Evolutionary conservation across 64 coral and sea anemone genomes (phyloP), one percentile per base, ranked within the genome.

Genomic region (Dendronephthya gigantea): DNA sequence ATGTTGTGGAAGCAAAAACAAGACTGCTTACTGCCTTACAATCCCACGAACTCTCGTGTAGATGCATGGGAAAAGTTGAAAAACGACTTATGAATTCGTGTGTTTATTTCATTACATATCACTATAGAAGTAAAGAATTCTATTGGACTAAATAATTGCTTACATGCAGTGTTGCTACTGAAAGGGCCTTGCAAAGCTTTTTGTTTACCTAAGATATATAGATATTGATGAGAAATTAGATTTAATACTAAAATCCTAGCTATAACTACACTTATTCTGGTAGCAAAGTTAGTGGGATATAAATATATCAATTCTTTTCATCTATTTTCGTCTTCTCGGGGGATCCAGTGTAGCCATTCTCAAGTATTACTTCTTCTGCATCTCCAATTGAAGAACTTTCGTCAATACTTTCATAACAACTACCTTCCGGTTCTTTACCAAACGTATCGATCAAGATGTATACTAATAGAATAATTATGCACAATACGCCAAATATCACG

Each of bases 1-100:
- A n/a, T n/a, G n/a, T n/a, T n/a, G n/a, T n/a, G n/a, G n/a, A 86
- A 93, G 95, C 95, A 92, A 98, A 40, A 98, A 98, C 9, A 98
- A 84, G 50, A 98, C 93, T 66, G 95, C 93, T 29, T 98, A n/a
- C n/a, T n/a, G n/a, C n/a, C n/a, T n/a, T n/a, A n/a, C n/a, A n/a
- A n/a, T n/a, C n/a, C 93, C 36, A 98, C 93, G 58, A 98, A 98
- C 43, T 92, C 95, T n/a, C n/a, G n/a, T n/a, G n/a, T n/a, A n/a
- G n/a, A n/a, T n/a, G n/a, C n/a, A n/a, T n/a, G n/a, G n/a, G n/a
- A n/a, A n/a, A n/a, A n/a, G n/a, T n/a, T n/a, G n/a, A n/a, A n/a
- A n/a, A n/a, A n/a, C n/a, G n/a, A n/a, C n/a, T n/a, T n/a, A n/a
- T n/a, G n/a, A n/a, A n/a, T n/a, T n/a, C n/a, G n/a, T n/a, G n/a